Conservation (phyloP, 1,140 invertebrate species). For the Plodia interpunctella region DNA sequence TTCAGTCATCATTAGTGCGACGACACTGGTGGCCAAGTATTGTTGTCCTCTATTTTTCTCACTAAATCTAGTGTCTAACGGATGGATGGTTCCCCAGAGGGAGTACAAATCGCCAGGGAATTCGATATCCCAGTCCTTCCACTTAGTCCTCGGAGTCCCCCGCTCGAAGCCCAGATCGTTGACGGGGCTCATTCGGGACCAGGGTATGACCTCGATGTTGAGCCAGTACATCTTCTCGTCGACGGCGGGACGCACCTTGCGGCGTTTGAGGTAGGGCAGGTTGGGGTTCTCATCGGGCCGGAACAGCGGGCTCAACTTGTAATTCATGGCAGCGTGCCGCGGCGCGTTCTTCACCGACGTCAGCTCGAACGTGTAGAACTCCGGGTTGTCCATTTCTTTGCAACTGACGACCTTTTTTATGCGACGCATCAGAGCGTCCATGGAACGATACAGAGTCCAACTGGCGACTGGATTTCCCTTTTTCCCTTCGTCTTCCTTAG, state of each 20-base stretch:
- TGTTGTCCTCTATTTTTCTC: constrained; percentile 72
- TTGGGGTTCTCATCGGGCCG: constrained; percentile 63
- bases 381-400: constrained; percentile 33
- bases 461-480: constrained; percentile 33
- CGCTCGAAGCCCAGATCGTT: constrained; percentile 73
- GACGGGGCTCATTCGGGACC: constrained; percentile 71
- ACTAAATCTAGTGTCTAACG: constrained; percentile 68
- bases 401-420: constrained; percentile 35
- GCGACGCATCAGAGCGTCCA: constrained; percentile 43
- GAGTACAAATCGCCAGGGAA: constrained; percentile 80
- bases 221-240: constrained; percentile 78
- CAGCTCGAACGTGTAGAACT: constrained; percentile 77
- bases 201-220: constrained; percentile 71
- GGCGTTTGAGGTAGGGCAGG: constrained; percentile 47
- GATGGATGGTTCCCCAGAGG: constrained; percentile 78
- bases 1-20: constrained; percentile 76
- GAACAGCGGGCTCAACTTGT: constrained; percentile 64
- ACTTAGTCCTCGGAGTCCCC: constrained; percentile 61
- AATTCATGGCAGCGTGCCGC: constrained; percentile 62
- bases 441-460: constrained; percentile 53
- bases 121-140: constrained; percentile 80
- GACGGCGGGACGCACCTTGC: constrained; percentile 41
- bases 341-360: constrained; percentile 75
- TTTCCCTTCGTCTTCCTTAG: constrained; percentile 24
- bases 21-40: constrained; percentile 76